Evolutionary conservation across 2,797 vertebrate genomes (phyloP).

Genomic region (Amblyraja radiata): DNA sequence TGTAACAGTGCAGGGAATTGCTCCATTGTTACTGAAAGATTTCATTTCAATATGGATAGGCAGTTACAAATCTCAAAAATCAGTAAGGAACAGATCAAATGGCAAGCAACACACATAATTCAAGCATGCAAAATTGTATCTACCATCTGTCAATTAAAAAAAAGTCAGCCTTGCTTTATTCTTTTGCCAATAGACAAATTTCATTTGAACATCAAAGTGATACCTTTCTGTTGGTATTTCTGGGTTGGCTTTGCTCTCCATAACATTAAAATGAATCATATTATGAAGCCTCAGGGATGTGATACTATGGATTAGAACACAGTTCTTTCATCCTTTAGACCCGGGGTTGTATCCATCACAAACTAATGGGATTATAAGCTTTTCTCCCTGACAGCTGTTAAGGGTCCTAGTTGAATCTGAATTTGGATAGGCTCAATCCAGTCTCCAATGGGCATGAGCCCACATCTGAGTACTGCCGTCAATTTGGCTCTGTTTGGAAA

Average conservation of each 20-base stretch:
- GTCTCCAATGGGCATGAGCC: neutral
- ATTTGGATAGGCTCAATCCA: conserved; percentile 20
- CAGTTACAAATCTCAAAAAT: conserved; percentile 21
- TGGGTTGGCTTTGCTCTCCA: neutral
- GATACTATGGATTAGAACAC: conserved; percentile 27
- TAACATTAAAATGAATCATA: conserved; percentile 34
- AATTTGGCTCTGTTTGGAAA: conserved; percentile 29
- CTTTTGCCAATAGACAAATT: conserved; percentile 24
- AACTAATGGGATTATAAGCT: conserved; percentile 38
- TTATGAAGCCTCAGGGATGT: neutral
- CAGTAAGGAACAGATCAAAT: conserved; percentile 14
- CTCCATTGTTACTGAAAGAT: neutral
- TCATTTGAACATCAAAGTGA: conserved; percentile 34
- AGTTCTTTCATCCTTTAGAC: conserved; percentile 15
- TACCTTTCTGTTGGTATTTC: conserved; percentile 24
- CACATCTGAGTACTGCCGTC: neutral
- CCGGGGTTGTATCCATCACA: conserved; percentile 19
- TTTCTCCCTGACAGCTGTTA: conserved; percentile 35
- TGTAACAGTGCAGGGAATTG: neutral
- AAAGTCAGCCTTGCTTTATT: conserved; percentile 22
- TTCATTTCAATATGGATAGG: neutral
- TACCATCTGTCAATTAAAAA: conserved; percentile 34
- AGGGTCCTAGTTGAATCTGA: conserved; percentile 17
- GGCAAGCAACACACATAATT: neutral
- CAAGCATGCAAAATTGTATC: conserved; percentile 28